A percentile compares a stretch with the other conserved stretches of the same genome.
phyloP scores from a whole-genome alignment of 2,888 invertebrate genomes.

The Torymus tubicola region DNA sequence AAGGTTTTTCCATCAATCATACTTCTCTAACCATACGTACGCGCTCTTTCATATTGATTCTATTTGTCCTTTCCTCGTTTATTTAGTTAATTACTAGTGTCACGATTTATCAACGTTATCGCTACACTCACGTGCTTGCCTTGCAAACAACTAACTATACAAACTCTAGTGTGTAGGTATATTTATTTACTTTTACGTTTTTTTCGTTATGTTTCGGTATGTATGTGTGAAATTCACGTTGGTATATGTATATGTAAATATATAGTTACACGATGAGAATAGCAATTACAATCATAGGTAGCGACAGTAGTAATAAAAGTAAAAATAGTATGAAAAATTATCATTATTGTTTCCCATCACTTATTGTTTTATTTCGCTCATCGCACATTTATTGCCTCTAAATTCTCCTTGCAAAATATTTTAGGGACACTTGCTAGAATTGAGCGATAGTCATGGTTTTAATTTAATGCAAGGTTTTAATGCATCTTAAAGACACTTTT shows the following conservation, averaged over 20 bases:
- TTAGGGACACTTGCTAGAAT: not conserved
- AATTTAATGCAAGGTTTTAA: no score
- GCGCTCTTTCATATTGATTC: not conserved
- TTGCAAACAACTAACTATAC: constrained; percentile 65
- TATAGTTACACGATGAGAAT: constrained; percentile 59
- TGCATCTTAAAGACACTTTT: not conserved
- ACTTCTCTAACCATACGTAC: constrained; percentile 10
- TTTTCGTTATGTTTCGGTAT: constrained; percentile 35
- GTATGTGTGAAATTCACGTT: constrained; percentile 55
- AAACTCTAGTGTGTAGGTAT: constrained; percentile 64
- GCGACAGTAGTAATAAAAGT: constrained; percentile 72
- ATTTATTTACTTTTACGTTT: constrained; percentile 34
- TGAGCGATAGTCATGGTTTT: not conserved
- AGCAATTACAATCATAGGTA: constrained; percentile 67
- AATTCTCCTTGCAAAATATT: not conserved
- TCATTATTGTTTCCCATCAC: constrained; percentile 69
- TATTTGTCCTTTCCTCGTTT: not conserved
- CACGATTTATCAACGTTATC: constrained; percentile 1
- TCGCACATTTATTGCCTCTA: not conserved
- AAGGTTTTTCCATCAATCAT: constrained; percentile 11
- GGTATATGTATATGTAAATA: constrained; percentile 58
- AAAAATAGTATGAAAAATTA: constrained; percentile 74
- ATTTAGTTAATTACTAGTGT: not conserved
- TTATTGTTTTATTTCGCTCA: constrained; percentile 67
- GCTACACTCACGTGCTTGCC: constrained; percentile 44